A percentile compares a stretch with the other conserved stretches of the same genome.
Evolutionary conservation across 2,888 invertebrate species (phyloP).

Genomic region (Aplocera efformata): DNA sequence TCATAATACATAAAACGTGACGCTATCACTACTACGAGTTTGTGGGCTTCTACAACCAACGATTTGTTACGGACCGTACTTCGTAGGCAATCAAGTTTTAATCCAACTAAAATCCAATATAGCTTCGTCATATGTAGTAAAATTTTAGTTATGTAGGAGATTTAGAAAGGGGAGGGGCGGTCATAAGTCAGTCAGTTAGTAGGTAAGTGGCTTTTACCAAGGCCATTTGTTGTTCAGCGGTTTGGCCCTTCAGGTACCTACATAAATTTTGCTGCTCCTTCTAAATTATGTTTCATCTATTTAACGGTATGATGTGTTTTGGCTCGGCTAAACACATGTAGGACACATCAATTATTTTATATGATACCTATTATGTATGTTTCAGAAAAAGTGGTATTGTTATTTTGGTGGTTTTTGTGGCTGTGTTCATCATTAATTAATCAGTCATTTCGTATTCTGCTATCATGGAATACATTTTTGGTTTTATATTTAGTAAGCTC

Average conservation of each 20-base stretch:
- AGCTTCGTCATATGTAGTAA: slow-evolving; percentile 23
- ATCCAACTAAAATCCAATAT: slow-evolving; percentile 22
- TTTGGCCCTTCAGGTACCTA: slow-evolving; percentile 39
- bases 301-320: slow-evolving; percentile 19
- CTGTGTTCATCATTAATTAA: too few relatives aligned
- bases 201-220: slow-evolving; percentile 45
- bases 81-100: slow-evolving; percentile 18
- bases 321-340: slow-evolving; percentile 7
- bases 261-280: slow-evolving; percentile 39
- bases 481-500: too few relatives aligned
- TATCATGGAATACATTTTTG: too few relatives aligned
- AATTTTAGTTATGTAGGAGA: slow-evolving; percentile 33
- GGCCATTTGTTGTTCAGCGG: slow-evolving; percentile 45
- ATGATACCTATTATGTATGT: slow-evolving; percentile 3
- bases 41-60: too few relatives aligned
- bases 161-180: slow-evolving; percentile 36
- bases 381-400: too few relatives aligned
- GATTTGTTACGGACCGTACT: slow-evolving; percentile 7
- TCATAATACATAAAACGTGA: too few relatives aligned
- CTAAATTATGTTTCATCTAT: slow-evolving; percentile 31
- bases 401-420: too few relatives aligned
- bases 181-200: slow-evolving; percentile 46
- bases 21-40: too few relatives aligned
- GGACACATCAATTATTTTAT: slow-evolving; percentile 4
- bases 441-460: too few relatives aligned